Evolutionary conservation across 1,140 invertebrate species (phyloP), one percentile per base, ranked within the genome.

Genomic region (Drosophila willistoni): DNA sequence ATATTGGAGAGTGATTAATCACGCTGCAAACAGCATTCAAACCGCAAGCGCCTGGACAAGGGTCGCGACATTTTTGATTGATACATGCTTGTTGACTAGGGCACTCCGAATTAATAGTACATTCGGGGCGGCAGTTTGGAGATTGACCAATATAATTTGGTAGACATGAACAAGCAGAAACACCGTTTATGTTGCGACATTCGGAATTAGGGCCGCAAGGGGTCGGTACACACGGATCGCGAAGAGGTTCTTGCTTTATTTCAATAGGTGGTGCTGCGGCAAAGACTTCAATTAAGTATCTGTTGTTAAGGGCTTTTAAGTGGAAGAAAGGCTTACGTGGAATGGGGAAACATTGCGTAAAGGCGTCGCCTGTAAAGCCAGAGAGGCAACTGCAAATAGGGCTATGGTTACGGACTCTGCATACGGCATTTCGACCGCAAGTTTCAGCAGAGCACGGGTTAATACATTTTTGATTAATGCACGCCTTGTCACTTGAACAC

Each of bases 41-140:
- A 33, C 97, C 97, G 90, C 97, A 98, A 5, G 96, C 96, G 7
- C 96, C 96, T 2, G 96, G 95, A 80, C 97, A 98, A 10, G 96
- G 96, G 92, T 97, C 96, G 80, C 92, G 94, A 84, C 97, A 98
- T 79, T 94, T 95, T 90, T 97, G 95, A 81, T 95, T 95, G 61
- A 96, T 95, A 80, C 97, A 97, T 1, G 96, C 96, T 81, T 94
- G 93, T 83, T 96, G 95, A 60, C 96, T 95, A 0, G 96, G 94
- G 92, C 97, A 97, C 86, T 97, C 96, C 60, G 96, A 95, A 81
- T 97, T 97, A 70, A 96, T 96, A 2, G 95, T 94, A 91, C 96
- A 97, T 91, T 97, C 96, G 2, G 96, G 96, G 75, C 96, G 93
- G 91, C 96, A 97, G 79, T 96, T 96, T 1, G 96, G 96, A 2